phyloP scores from a whole-genome alignment of 2,113 vertebrate species.

The Crotalus helleri region DNA sequence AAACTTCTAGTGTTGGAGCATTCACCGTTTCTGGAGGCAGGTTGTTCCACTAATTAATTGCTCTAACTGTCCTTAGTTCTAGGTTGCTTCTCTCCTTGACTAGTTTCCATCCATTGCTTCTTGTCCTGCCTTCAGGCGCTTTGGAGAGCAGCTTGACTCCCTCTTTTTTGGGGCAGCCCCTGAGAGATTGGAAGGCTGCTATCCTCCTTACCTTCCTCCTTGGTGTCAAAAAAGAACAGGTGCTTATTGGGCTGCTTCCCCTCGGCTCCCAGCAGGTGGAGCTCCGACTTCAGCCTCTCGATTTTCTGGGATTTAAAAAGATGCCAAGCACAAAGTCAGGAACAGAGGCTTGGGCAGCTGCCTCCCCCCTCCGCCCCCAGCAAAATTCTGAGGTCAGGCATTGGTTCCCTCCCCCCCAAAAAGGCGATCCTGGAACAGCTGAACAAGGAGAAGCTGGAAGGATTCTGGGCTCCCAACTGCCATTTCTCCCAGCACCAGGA shows the following conservation, averaged over 20 bases:
- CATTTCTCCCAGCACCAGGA: neutral
- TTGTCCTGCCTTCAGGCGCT: too few species aligned
- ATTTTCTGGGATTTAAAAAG: slow-evolving; percentile 84
- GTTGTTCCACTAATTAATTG: too few species aligned
- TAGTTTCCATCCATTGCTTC: too few species aligned
- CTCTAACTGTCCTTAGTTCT: too few species aligned
- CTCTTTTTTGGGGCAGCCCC: too few species aligned
- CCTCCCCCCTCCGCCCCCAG: neutral
- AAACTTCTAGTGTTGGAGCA: too few species aligned
- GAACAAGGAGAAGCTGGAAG: too few species aligned
- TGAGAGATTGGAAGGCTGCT: too few species aligned
- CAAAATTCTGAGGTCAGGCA: neutral
- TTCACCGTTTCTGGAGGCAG: too few species aligned
- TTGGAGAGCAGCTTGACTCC: too few species aligned
- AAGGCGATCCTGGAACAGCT: neutral
- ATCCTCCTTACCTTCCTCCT: slow-evolving; percentile 76
- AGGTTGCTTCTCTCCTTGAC: too few species aligned
- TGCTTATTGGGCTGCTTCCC: slow-evolving; percentile 80
- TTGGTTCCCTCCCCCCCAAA: neutral
- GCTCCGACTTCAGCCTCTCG: slow-evolving; percentile 89
- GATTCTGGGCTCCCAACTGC: too few species aligned
- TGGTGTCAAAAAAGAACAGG: slow-evolving; percentile 85
- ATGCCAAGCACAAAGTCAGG: neutral
- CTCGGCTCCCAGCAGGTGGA: slow-evolving; percentile 88
- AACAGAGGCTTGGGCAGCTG: neutral